phyloP scores from a whole-genome alignment of 2,888 invertebrate genomes.

The Drosophila incognita region DNA sequence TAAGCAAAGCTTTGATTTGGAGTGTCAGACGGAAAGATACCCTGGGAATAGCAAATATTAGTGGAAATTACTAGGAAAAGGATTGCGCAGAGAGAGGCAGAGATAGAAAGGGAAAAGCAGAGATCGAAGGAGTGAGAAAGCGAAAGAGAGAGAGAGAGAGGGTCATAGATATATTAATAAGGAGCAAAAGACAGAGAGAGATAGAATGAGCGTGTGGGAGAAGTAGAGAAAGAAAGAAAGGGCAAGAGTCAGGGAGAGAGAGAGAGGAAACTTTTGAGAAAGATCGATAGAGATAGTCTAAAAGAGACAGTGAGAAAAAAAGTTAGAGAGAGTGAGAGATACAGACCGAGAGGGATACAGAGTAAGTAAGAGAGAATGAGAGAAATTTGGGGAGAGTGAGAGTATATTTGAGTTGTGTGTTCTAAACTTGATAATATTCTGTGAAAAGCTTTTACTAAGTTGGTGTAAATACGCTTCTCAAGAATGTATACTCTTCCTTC shows the following conservation, averaged over 20 bases:
- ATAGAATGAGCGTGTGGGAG: background rate
- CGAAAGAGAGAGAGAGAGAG: background rate
- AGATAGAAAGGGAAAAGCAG: background rate
- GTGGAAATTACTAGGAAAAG: background rate
- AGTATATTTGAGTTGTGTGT: no score
- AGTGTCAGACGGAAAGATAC: conserved; percentile 11
- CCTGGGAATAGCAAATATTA: background rate
- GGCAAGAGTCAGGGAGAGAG: accelerated
- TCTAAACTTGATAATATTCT: background rate
- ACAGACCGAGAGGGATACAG: background rate
- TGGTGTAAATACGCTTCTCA: background rate
- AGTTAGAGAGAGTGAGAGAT: accelerated
- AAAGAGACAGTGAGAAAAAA: no score
- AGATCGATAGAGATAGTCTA: accelerated
- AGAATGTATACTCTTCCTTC: background rate
- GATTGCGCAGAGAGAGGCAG: background rate
- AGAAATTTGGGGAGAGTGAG: background rate
- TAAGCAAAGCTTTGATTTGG: background rate
- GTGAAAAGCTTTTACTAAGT: background rate
- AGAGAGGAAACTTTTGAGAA: background rate
- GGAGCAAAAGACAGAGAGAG: background rate
- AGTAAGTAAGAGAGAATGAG: background rate
- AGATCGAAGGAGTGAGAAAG: background rate
- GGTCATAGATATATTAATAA: accelerated
- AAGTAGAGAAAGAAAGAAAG: background rate